phyloP scores from a whole-genome alignment of 2,888 invertebrate species.

The Watsonalla cultraria region DNA sequence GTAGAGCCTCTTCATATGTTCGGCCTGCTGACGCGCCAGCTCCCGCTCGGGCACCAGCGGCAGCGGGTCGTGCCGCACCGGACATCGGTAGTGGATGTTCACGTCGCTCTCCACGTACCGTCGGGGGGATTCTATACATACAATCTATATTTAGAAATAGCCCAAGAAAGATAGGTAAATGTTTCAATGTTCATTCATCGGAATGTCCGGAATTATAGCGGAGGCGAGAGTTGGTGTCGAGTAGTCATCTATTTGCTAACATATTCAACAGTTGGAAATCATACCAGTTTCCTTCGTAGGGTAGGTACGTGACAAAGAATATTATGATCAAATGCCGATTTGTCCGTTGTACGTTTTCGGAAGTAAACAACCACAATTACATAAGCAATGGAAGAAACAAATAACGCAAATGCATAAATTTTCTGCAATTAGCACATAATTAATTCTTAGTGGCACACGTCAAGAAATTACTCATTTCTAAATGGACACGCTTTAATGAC shows the following conservation, averaged over 20 bases:
- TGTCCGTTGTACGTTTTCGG: too few relatives aligned
- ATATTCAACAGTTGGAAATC: too few relatives aligned
- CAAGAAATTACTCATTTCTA: slow-evolving; percentile 4
- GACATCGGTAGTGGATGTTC: slow-evolving; percentile 95
- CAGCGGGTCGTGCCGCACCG: slow-evolving; percentile 92
- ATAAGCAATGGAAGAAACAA: too few relatives aligned
- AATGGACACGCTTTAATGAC: not conserved
- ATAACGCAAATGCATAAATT: not conserved
- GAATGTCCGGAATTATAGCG: too few relatives aligned
- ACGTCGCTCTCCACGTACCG: slow-evolving; percentile 95
- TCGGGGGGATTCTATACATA: slow-evolving; percentile 86
- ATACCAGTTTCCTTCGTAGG: too few relatives aligned
- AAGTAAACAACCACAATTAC: too few relatives aligned
- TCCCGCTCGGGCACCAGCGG: slow-evolving; percentile 93
- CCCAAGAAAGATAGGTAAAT: not conserved
- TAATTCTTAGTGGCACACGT: not conserved
- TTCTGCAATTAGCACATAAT: not conserved
- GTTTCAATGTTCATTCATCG: too few relatives aligned
- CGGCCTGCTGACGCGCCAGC: slow-evolving; percentile 90
- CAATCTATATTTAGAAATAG: not conserved
- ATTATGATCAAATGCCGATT: too few relatives aligned
- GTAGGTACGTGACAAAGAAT: too few relatives aligned
- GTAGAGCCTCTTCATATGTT: slow-evolving; percentile 93
- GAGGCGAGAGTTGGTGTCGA: too few relatives aligned
- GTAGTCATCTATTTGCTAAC: too few relatives aligned